Conservation (phyloP, 2,113 vertebrate species). For the Sceloporus tristichus region DNA sequence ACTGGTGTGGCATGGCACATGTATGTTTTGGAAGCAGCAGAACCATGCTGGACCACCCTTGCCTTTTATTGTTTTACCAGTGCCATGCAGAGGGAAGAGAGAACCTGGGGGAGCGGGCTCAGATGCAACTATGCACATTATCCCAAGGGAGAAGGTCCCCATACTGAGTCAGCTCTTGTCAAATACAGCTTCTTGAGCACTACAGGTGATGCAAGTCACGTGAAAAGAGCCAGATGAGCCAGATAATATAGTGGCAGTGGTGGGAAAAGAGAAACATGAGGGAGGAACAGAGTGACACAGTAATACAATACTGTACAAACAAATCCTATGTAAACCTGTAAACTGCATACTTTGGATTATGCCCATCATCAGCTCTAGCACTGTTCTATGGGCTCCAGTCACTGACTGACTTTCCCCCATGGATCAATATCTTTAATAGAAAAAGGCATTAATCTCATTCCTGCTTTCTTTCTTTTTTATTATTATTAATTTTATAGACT, state of each 20-base stretch:
- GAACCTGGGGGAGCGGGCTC: no score
- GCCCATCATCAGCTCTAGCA: not conserved
- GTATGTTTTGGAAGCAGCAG: no score
- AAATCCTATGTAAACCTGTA: not conserved
- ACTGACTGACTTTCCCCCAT: not conserved
- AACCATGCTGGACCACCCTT: no score
- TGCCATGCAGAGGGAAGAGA: no score
- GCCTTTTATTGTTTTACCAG: no score
- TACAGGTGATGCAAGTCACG: not conserved
- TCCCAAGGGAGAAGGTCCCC: not conserved
- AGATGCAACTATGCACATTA: not conserved
- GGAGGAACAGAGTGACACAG: not conserved
- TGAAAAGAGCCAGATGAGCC: not conserved
- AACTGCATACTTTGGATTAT: not conserved
- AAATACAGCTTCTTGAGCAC: not conserved
- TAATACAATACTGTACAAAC: not conserved
- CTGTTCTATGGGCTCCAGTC: not conserved
- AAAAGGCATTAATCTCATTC: not conserved
- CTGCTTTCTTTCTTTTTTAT: not conserved
- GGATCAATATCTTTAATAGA: not conserved
- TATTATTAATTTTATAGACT: no score
- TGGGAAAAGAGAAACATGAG: not conserved
- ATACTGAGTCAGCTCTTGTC: not conserved
- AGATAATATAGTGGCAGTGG: no score
- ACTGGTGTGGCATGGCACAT: no score